Evolutionary conservation across 2,113 vertebrate genomes (phyloP), one percentile per base, ranked within the genome.

Genomic region (Limanda limanda): DNA sequence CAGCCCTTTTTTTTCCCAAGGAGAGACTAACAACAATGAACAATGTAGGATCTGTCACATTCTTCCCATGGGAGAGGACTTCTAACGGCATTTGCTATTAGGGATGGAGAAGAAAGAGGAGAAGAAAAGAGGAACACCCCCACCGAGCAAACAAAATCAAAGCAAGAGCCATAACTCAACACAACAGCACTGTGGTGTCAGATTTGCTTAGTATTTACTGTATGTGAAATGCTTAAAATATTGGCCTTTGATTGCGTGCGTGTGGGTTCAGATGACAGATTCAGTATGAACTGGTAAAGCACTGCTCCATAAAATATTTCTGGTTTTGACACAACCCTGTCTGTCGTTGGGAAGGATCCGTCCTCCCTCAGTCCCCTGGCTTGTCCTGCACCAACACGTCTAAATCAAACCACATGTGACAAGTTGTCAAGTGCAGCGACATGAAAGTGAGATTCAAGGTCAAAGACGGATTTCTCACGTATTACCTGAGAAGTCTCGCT

Each of bases 41-140:
- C 89, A 91, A 89, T 88, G 86, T 84, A 80, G 87, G 87, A 90
- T 91, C 87, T 89, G 89, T 86, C 86, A 66, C 86, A 79, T 82
- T 89, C 74, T 58, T 92, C 91, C 86, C 88, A 78, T 83, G 84
- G 84, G 90, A 86, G 82, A 78, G 24, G 54, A 91, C 87, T 90
- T 91, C 79, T 88, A 78, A 89, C 66, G 52, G 86, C 86, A 89
- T 91, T 79, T 86, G 90, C 86, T 88, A 86, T 90, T 83, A 80
- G 31, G 78, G 74, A 84, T 72, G 68, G 73, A 83, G 88, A 81
- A 70, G 74, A 84, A 71, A 87, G 85, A 71, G 45, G 61, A 89
- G 74, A 78, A 83, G 56, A 81, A 83, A 81, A 72, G 60, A 83
- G 59, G 37, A 83, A 84, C 84, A 83, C 86, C 83, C 74, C 83